These are phyloP conservation scores for Cathartes aura DNA, from an alignment of 2,113 vertebrate species.

Conservation along the genomic window DNA sequence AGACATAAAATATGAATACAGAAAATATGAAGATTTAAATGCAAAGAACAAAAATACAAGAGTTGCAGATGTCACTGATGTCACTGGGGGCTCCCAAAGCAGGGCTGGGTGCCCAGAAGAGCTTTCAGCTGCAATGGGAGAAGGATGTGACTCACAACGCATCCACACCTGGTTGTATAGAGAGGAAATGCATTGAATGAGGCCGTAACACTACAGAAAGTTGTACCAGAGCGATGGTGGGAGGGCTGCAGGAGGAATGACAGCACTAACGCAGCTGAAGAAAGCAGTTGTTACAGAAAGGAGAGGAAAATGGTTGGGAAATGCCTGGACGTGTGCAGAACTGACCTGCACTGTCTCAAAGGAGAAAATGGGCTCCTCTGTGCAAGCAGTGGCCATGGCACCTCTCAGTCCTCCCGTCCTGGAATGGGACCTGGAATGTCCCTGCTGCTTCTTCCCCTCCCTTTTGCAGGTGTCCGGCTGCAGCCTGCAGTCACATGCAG, in stretches of 20 bases:
- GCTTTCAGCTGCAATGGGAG: background rate
- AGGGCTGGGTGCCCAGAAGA: background rate
- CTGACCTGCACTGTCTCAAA: background rate
- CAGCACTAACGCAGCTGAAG: background rate
- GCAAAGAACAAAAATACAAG: background rate
- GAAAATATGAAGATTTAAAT: background rate
- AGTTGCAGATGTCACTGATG: background rate
- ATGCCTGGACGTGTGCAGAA: background rate
- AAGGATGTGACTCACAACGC: background rate
- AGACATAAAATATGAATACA: background rate
- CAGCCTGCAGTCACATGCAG: background rate
- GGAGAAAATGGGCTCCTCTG: background rate
- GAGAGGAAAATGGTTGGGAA: background rate
- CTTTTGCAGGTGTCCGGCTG: background rate
- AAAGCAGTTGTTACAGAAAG: background rate
- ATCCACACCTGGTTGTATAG: too few relatives aligned
- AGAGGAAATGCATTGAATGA: background rate
- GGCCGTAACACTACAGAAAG: background rate
- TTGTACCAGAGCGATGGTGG: background rate
- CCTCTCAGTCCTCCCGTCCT: background rate
- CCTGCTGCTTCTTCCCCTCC: background rate
- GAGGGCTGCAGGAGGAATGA: background rate
- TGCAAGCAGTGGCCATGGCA: fast-evolving
- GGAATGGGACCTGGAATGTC: background rate
- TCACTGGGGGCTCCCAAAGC: background rate